Percentiles rank a stretch among this genome's conserved stretches.
Evolutionary conservation across 2,888 invertebrate species (phyloP).

Genomic region (Erebia ligea): DNA sequence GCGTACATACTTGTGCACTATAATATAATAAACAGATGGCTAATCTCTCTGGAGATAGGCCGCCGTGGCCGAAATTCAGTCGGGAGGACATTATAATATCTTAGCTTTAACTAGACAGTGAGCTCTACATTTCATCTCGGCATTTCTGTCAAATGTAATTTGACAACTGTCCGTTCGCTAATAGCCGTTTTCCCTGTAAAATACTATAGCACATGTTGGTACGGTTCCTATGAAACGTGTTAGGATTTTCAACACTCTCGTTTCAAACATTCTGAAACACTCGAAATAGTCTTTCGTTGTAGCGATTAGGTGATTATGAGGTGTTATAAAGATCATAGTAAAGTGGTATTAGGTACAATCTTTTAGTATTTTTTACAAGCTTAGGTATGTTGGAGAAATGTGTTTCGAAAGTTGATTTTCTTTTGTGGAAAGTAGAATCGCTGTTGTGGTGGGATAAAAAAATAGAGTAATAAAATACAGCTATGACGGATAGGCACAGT

Average conservation of each 20-base stretch:
- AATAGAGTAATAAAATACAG: too few relatives aligned
- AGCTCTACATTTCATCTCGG: background rate
- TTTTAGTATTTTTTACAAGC: background rate
- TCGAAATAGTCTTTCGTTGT: constrained; percentile 29
- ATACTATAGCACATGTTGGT: background rate
- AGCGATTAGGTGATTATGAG: constrained; percentile 30
- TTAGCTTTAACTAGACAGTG: background rate
- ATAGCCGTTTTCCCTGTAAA: constrained; percentile 39
- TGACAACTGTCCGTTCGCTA: constrained; percentile 38
- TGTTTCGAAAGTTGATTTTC: too few relatives aligned
- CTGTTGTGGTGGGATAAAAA: too few relatives aligned
- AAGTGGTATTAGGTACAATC: background rate
- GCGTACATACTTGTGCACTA: too few relatives aligned
- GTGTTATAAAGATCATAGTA: constrained; percentile 6
- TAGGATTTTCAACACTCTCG: constrained; percentile 22
- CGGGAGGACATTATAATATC: background rate
- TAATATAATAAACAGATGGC: too few relatives aligned
- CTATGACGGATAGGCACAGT: too few relatives aligned
- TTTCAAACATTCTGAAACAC: background rate
- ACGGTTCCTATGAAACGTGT: constrained; percentile 16
- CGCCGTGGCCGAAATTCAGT: too few relatives aligned
- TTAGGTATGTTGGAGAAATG: too few relatives aligned
- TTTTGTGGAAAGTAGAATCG: too few relatives aligned
- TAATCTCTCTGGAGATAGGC: too few relatives aligned
- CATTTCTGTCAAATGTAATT: constrained; percentile 26